Evolutionary conservation across 2,113 vertebrate species (phyloP).

Genomic region (Cygnus buccinator): DNA sequence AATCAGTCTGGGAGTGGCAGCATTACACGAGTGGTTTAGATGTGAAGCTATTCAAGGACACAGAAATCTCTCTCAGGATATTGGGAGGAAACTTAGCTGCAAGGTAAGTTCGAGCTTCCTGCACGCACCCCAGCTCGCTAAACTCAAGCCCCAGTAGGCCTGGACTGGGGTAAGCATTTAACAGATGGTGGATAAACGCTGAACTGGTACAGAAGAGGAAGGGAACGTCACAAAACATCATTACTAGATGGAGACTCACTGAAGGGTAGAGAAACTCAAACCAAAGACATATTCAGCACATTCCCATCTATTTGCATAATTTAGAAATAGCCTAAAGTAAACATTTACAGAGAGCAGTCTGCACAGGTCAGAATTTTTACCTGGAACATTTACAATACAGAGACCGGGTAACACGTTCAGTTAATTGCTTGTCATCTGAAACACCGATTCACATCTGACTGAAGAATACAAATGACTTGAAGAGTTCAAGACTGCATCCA

Average conservation of each 20-base stretch:
- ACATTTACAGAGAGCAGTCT: slow-evolving; percentile 32
- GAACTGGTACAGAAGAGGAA: background rate
- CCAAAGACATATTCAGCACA: background rate
- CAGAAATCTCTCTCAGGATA: background rate
- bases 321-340: slow-evolving; percentile 37
- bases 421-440: background rate
- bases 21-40: background rate
- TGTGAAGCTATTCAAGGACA: background rate
- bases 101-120: background rate
- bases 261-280: background rate
- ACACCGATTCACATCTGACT: slow-evolving; percentile 6
- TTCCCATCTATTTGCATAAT: slow-evolving; percentile 35
- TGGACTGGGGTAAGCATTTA: background rate
- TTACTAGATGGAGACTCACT: background rate
- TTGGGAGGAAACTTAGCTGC: slow-evolving; percentile 4
- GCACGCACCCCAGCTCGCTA: background rate
- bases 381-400: background rate
- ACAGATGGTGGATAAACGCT: background rate
- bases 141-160: background rate
- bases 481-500: slow-evolving; percentile 35
- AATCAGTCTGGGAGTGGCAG: background rate
- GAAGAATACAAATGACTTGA: slow-evolving; percentile 38
- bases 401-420: background rate
- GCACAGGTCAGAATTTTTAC: background rate
- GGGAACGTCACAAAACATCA: background rate